phyloP scores from a whole-genome alignment of 2,797 vertebrate genomes.

The Steatocranus sp. region DNA sequence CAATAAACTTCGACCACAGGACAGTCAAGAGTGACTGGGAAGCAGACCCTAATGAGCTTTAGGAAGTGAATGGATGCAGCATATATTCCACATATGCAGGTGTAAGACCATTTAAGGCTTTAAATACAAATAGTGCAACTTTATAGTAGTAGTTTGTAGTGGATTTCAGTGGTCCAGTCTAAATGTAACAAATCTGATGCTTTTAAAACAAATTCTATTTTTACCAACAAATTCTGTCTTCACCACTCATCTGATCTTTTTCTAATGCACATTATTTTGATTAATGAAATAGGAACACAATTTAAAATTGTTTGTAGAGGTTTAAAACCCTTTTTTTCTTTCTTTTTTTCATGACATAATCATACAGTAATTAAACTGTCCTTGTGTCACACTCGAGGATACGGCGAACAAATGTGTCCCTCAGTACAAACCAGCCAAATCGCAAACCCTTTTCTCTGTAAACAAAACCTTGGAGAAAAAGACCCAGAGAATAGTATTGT shows the following conservation, averaged over 20 bases:
- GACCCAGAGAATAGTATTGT: not conserved
- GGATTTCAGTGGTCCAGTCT: not conserved
- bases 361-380: not conserved
- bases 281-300: not conserved
- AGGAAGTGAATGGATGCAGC: not conserved
- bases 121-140: not conserved
- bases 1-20: not conserved
- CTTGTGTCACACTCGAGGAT: not conserved
- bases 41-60: not conserved
- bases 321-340: not conserved
- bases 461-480: not conserved
- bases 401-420: not conserved
- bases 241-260: not conserved
- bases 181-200: not conserved
- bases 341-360: not conserved
- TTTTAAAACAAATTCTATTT: not conserved
- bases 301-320: not conserved
- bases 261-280: not conserved
- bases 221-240: not conserved
- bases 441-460: not conserved
- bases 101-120: not conserved
- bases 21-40: not conserved
- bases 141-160: not conserved
- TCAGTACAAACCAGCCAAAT: not conserved
- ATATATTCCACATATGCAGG: not conserved